phyloP scores from a whole-genome alignment of 2,797 vertebrate species.

The Perodicticus potto region DNA sequence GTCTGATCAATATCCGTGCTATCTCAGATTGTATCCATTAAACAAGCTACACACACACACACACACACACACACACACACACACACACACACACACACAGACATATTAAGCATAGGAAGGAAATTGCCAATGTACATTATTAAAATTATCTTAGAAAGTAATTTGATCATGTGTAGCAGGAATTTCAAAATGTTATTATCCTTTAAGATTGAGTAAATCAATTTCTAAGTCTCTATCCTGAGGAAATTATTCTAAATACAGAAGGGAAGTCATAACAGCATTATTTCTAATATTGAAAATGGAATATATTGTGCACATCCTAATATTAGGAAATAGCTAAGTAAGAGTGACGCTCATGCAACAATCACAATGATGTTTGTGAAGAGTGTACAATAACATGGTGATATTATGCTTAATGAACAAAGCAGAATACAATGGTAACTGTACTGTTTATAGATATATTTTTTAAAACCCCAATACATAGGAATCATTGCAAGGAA shows the following conservation, averaged over 20 bases:
- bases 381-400: not conserved
- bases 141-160: slow-evolving; percentile 53
- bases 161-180: not conserved
- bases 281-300: slow-evolving; percentile 12
- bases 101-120: not conserved
- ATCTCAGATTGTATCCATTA: not conserved
- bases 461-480: not conserved
- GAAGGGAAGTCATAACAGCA: not conserved
- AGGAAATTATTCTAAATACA: slow-evolving; percentile 47
- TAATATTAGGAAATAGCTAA: not conserved
- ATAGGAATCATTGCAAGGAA: not conserved
- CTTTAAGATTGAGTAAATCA: slow-evolving; percentile 52
- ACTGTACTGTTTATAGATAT: not conserved
- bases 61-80: not conserved
- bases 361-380: not conserved
- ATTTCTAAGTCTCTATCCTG: slow-evolving; percentile 47
- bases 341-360: not conserved
- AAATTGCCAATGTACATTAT: not conserved
- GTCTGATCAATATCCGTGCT: not conserved
- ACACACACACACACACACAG: not conserved
- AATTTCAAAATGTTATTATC: slow-evolving; percentile 19
- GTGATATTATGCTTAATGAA: not conserved
- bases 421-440: not conserved
- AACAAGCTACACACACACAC: not conserved
- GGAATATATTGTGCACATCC: not conserved